Percentiles rank a stretch among this genome's conserved stretches.
phyloP scores from a whole-genome alignment of 1,140 invertebrate genomes.

The Meteorus sp. region DNA sequence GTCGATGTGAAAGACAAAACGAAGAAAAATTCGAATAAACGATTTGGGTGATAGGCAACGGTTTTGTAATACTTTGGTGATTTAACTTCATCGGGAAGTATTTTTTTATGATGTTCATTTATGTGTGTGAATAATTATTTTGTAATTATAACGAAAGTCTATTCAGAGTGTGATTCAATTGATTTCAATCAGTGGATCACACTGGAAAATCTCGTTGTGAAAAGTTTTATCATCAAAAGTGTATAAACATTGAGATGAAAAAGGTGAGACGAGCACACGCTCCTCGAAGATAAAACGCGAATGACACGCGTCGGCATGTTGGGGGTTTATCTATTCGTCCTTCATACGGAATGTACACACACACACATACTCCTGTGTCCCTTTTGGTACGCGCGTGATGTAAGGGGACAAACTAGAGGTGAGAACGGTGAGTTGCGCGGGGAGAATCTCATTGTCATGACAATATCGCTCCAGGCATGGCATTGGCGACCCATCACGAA shows the following conservation, averaged over 20 bases:
- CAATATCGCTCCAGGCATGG: slow-evolving; percentile 51
- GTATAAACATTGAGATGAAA: not conserved
- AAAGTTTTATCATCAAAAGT: not conserved
- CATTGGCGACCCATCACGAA: slow-evolving; percentile 41
- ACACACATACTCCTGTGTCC: too few relatives aligned
- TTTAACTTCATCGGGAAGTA: too few relatives aligned
- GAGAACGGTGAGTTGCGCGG: too few relatives aligned
- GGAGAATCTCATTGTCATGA: slow-evolving; percentile 51
- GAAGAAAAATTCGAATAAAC: too few relatives aligned
- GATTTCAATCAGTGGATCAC: slow-evolving; percentile 14
- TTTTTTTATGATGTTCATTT: too few relatives aligned
- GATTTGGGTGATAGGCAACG: too few relatives aligned
- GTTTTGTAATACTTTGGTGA: too few relatives aligned
- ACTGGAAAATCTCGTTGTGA: not conserved
- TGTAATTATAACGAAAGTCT: too few relatives aligned
- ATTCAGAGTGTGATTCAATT: not conserved
- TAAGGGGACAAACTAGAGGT: too few relatives aligned
- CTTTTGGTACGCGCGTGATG: slow-evolving; percentile 26
- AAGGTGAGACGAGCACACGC: not conserved
- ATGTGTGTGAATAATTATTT: too few relatives aligned
- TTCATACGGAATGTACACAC: too few relatives aligned
- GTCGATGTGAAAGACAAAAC: too few relatives aligned
- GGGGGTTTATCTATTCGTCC: slow-evolving; percentile 7
- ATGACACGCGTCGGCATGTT: slow-evolving; percentile 7
- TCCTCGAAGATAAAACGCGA: slow-evolving; percentile 8